Conservation (phyloP, 2,797 vertebrate genomes). For the Sebastes nivosus region DNA sequence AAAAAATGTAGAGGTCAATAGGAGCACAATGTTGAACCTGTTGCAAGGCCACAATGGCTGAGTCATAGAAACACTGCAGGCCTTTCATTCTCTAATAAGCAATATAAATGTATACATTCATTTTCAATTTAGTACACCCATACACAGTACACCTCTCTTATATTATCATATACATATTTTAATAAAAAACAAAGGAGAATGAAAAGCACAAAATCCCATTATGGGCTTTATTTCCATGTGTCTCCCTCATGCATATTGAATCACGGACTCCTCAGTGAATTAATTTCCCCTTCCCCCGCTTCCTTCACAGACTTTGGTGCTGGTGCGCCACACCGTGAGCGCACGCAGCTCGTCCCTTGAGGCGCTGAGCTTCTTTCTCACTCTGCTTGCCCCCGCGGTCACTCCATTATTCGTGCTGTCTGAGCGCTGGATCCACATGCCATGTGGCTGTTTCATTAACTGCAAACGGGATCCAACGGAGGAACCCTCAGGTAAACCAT, state of each 20-base stretch:
- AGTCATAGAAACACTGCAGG: not conserved
- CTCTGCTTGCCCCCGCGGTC: slow-evolving; percentile 87
- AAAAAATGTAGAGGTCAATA: not conserved
- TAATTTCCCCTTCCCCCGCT: slow-evolving; percentile 31
- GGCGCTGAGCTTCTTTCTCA: slow-evolving; percentile 92
- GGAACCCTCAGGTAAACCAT: slow-evolving; percentile 74
- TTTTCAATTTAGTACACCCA: not conserved
- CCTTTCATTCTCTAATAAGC: not conserved
- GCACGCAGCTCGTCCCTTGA: slow-evolving; percentile 87
- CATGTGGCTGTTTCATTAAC: slow-evolving; percentile 97
- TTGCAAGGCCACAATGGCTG: not conserved
- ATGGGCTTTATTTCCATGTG: slow-evolving; percentile 1
- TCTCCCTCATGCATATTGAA: slow-evolving; percentile 40
- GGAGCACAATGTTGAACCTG: not conserved
- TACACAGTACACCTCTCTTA: not conserved
- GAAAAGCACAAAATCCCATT: not conserved
- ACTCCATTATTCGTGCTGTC: slow-evolving; percentile 95
- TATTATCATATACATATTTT: not conserved
- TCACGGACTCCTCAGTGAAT: slow-evolving; percentile 39
- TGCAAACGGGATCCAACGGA: slow-evolving; percentile 82
- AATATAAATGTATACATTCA: not conserved
- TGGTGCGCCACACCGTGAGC: slow-evolving; percentile 85
- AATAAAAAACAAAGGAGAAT: not conserved
- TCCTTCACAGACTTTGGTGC: slow-evolving; percentile 89
- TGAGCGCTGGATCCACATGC: slow-evolving; percentile 93